Conservation (phyloP, 2,797 vertebrate species). For the Sebastes steindachneri region DNA sequence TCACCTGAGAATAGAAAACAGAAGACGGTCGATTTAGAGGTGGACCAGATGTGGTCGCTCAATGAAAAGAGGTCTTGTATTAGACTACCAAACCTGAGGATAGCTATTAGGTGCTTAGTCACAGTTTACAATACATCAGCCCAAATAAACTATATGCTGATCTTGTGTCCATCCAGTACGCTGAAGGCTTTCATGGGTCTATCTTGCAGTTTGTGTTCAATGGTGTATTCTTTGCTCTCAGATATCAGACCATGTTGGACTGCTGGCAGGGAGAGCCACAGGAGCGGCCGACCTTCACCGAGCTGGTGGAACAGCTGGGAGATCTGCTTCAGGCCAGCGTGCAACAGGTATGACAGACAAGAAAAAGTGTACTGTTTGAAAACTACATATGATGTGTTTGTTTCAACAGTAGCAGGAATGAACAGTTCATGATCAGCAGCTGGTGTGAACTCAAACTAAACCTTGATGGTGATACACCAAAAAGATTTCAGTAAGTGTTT, state of each 20-base stretch:
- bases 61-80: constrained; percentile 14
- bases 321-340: constrained; percentile 94
- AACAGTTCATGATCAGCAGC: not conserved
- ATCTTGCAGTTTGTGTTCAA: constrained; percentile 12
- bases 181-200: not conserved
- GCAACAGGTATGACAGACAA: constrained; percentile 85
- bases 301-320: constrained; percentile 91
- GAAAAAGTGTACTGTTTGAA: not conserved
- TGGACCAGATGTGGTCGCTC: constrained; percentile 46
- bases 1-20: constrained; percentile 24
- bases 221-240: constrained; percentile 55
- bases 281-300: constrained; percentile 89
- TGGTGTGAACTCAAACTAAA: not conserved
- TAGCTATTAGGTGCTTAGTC: not conserved
- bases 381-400: not conserved
- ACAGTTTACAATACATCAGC: not conserved
- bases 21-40: constrained; percentile 29
- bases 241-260: constrained; percentile 95
- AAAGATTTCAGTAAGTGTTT: not conserved
- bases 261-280: constrained; percentile 90
- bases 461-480: not conserved
- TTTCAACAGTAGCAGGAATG: not conserved
- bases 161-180: not conserved
- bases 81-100: not conserved
- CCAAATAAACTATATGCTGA: not conserved